phyloP scores from a whole-genome alignment of 64 coral and sea anemone species.

The Pocillopora damicornis region DNA sequence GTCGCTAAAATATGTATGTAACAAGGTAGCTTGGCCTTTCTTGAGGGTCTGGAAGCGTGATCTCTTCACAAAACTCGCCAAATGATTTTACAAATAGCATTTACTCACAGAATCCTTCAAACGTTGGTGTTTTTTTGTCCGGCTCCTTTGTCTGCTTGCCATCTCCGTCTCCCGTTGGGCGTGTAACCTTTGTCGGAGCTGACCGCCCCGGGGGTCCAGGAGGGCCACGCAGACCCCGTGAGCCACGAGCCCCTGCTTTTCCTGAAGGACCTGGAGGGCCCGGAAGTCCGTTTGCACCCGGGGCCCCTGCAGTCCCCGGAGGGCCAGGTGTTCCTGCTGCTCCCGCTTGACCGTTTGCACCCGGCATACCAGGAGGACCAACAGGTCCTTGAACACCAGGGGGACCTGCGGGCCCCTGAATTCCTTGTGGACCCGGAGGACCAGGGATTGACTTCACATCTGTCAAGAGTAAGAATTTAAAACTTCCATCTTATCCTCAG shows the following conservation, averaged over 20 bases:
- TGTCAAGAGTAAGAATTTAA: background rate
- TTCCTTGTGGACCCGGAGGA: conserved; percentile 37
- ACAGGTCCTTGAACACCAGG: conserved; percentile 25
- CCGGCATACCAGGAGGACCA: conserved; percentile 8
- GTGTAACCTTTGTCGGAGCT: background rate
- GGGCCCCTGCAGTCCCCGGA: conserved; percentile 26
- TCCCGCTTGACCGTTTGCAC: conserved; percentile 20
- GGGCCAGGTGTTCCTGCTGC: conserved; percentile 29
- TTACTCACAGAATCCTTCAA: conserved; percentile 39
- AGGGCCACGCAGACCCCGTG: conserved; percentile 33
- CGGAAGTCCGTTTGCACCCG: conserved; percentile 26
- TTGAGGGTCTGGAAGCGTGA: too few relatives aligned
- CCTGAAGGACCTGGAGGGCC: conserved; percentile 35
- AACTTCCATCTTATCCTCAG: too few relatives aligned
- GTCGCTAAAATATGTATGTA: too few relatives aligned
- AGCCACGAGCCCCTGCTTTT: conserved; percentile 18
- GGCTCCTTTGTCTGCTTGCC: background rate
- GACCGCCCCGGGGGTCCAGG: conserved; percentile 6
- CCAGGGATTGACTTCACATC: conserved; percentile 45
- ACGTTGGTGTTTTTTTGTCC: background rate
- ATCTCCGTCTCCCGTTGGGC: background rate
- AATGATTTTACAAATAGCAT: background rate
- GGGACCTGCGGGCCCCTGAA: conserved; percentile 17
- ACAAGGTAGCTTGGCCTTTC: too few relatives aligned
- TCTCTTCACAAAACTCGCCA: too few relatives aligned